phyloP scores from a whole-genome alignment of 2,888 invertebrate species.

The Rhingia campestris region DNA sequence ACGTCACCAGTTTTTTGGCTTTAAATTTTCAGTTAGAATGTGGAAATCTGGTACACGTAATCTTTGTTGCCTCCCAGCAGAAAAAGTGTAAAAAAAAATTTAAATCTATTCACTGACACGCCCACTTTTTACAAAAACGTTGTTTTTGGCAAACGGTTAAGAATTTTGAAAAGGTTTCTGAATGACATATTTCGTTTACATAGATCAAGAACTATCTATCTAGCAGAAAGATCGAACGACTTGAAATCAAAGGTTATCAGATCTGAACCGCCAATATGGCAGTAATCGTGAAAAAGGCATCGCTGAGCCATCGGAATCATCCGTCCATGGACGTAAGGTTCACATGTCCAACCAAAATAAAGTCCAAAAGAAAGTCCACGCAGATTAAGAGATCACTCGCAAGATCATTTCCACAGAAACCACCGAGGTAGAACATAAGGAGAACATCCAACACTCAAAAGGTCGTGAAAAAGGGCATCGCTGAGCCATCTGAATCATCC shows the following conservation, averaged over 20 bases:
- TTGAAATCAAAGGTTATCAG: slow-evolving; percentile 87
- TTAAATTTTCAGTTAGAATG: too few relatives aligned
- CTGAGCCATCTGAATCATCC: slow-evolving; percentile 90
- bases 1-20: too few relatives aligned
- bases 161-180: too few relatives aligned
- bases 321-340: slow-evolving; percentile 90
- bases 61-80: too few relatives aligned
- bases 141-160: too few relatives aligned
- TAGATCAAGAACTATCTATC: slow-evolving; percentile 92
- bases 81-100: too few relatives aligned
- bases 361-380: slow-evolving; percentile 93
- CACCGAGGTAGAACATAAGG: slow-evolving; percentile 86
- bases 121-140: too few relatives aligned
- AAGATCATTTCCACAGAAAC: slow-evolving; percentile 92
- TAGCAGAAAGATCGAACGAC: slow-evolving; percentile 91
- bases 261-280: slow-evolving; percentile 93
- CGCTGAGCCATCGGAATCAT: slow-evolving; percentile 90
- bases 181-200: too few relatives aligned
- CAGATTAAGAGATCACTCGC: slow-evolving; percentile 94
- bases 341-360: slow-evolving; percentile 94
- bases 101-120: too few relatives aligned
- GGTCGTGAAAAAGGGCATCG: slow-evolving; percentile 83
- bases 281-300: slow-evolving; percentile 89
- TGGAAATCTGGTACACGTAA: too few relatives aligned
- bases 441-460: slow-evolving; percentile 82